phyloP scores from a whole-genome alignment of 2,797 vertebrate genomes.

The Poecilia gillii region DNA sequence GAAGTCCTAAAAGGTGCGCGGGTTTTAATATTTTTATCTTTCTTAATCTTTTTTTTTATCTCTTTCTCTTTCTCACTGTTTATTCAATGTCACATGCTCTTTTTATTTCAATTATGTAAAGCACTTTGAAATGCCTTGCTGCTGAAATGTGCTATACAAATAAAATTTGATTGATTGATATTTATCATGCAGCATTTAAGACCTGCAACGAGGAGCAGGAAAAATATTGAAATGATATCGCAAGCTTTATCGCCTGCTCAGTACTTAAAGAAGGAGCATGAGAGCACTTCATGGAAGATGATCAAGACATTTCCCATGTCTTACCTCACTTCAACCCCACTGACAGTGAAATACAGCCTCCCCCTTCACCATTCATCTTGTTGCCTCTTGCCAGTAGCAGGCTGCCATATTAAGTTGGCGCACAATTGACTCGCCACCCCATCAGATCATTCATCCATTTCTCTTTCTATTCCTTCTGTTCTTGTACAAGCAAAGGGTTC shows the following conservation, averaged over 20 bases:
- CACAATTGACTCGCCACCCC: conserved; percentile 59
- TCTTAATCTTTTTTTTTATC: no score
- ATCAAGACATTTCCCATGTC: conserved; percentile 63
- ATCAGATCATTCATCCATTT: conserved; percentile 60
- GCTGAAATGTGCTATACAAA: no score
- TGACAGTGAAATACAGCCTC: conserved; percentile 54
- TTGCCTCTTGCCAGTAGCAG: conserved; percentile 53
- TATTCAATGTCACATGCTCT: no score
- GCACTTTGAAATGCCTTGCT: no score
- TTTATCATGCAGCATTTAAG: conserved; percentile 21
- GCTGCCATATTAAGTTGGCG: conserved; percentile 56
- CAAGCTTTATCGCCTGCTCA: conserved; percentile 27
- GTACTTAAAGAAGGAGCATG: conserved; percentile 13
- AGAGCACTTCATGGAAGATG: conserved; percentile 30
- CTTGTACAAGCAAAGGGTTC: conserved; percentile 64
- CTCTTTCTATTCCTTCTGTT: conserved; percentile 51
- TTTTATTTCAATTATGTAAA: no score
- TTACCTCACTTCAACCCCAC: conserved; percentile 50
- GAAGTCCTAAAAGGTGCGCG: no score
- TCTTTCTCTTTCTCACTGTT: no score
- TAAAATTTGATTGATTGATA: no score
- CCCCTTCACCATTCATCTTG: conserved; percentile 49
- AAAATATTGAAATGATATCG: conserved; percentile 30
- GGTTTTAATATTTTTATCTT: no score
- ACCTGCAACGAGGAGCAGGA: conserved; percentile 31